Evolutionary conservation across 2,113 vertebrate species (phyloP).

Genomic region (Apeltes quadracus): DNA sequence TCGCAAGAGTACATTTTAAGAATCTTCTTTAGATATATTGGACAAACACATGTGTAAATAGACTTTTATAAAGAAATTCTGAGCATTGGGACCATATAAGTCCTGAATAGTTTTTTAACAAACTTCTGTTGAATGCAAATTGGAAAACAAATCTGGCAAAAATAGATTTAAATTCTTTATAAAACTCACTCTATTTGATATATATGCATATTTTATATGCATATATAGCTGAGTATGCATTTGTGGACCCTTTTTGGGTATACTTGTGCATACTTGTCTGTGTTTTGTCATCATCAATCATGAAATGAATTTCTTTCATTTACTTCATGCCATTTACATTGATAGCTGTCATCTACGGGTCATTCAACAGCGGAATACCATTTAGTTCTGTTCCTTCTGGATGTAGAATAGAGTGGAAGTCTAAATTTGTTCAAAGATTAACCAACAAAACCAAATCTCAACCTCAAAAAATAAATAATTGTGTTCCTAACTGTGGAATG

Average conservation of each 20-base stretch:
- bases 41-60: constrained; percentile 69
- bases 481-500: constrained; percentile 76
- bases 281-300: constrained; percentile 69
- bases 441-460: constrained; percentile 54
- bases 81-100: constrained; percentile 61
- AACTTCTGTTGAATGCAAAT: constrained; percentile 51
- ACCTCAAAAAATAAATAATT: constrained; percentile 32
- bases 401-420: constrained; percentile 81
- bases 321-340: constrained; percentile 54
- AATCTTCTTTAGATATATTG: constrained; percentile 82
- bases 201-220: constrained; percentile 80
- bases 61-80: constrained; percentile 82
- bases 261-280: constrained; percentile 74
- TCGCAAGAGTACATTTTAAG: constrained; percentile 33
- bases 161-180: constrained; percentile 76
- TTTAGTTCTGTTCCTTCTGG: constrained; percentile 75
- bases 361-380: constrained; percentile 79
- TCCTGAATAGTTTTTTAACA: constrained; percentile 58
- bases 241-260: constrained; percentile 58
- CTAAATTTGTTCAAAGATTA: constrained; percentile 53
- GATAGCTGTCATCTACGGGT: constrained; percentile 64
- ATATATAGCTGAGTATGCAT: constrained; percentile 80
- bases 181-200: constrained; percentile 83
- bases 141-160: constrained; percentile 67
- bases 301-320: constrained; percentile 52